Conservation (phyloP, 2,113 vertebrate species). For the Patagioenas fasciata region DNA sequence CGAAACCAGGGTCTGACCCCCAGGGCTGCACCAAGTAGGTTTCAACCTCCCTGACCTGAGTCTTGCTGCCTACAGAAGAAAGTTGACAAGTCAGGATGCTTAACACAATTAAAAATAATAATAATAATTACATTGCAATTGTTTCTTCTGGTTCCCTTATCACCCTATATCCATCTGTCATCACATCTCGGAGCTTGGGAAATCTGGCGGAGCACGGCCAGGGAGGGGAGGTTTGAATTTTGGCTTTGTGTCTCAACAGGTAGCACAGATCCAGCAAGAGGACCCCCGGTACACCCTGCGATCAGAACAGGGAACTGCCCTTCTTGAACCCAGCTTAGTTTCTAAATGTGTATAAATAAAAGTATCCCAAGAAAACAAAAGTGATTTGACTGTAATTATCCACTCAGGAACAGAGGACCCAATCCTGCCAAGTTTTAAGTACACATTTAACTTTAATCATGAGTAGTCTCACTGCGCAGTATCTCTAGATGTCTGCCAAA, state of each 20-base stretch:
- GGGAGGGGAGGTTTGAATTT: not conserved
- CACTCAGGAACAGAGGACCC: not conserved
- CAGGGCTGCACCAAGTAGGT: fast-evolving
- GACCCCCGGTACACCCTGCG: not conserved
- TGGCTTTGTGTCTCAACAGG: not conserved
- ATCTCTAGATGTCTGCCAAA: not conserved
- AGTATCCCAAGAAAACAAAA: not conserved
- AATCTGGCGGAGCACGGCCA: fast-evolving
- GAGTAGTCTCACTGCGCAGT: not conserved
- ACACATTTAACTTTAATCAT: not conserved
- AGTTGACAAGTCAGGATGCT: not conserved
- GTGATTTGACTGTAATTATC: not conserved
- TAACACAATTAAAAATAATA: not conserved
- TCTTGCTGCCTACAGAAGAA: not conserved
- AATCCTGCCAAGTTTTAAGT: not conserved
- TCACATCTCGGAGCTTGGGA: not conserved
- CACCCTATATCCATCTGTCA: not conserved
- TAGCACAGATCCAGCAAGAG: not conserved
- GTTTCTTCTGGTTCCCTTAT: not conserved
- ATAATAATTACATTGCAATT: not conserved
- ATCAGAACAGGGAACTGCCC: not conserved
- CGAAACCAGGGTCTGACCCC: not conserved
- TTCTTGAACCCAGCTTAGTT: not conserved
- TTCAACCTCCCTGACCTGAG: not conserved
- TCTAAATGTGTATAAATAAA: not conserved